Evolutionary conservation across 2,797 vertebrate species (phyloP), one percentile per base, ranked within the genome.

Genomic region (Crax fasciolata): DNA sequence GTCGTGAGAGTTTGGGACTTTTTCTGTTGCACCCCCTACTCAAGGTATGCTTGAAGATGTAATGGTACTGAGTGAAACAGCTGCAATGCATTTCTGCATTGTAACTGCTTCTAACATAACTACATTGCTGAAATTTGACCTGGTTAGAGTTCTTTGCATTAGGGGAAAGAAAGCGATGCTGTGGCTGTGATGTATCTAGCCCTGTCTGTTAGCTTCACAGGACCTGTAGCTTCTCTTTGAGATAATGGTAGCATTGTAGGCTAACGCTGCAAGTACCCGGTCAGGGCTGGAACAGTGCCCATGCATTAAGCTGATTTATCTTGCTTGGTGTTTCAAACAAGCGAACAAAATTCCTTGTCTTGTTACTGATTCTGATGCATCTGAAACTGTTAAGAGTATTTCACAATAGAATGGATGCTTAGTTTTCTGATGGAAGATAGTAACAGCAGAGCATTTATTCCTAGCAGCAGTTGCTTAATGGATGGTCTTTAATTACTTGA

Each of bases 101-200:
- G 10, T 58, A 82, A 43, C 3, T 90, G 13, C 19, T 43, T 46
- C 51, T 65, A 49, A 35, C 1, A 1, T 24, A 84, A 57, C 38
- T 77, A 48, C 8, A 4, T 32, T 30, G 14, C 9, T 18, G 72
- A 87, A 49, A 58, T 74, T 66, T 55, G 35, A 46, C 10, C 9
- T 10, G 16, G 5, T 20, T 75, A 52, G 30, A 52, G 23, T 48
- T 48, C 25, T 41, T 78, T 44, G 9, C 6, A 9, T 3, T 52
- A 55, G 52, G 44, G 43, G 35, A 46, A 81, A 57, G 38, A 68
- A 84, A 43, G 5, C 0, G 0, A 12, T 4, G 6, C 39, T 44
- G 6, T 21, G 1, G 16, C 17, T 9, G 5, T n/a, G 38, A 6
- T 44, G 2, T 19, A 8, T 78, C 6, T 43, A 44, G 71, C 7